phyloP scores from a whole-genome alignment of 2,113 vertebrate species.

The Drymodes brunneopygia region DNA sequence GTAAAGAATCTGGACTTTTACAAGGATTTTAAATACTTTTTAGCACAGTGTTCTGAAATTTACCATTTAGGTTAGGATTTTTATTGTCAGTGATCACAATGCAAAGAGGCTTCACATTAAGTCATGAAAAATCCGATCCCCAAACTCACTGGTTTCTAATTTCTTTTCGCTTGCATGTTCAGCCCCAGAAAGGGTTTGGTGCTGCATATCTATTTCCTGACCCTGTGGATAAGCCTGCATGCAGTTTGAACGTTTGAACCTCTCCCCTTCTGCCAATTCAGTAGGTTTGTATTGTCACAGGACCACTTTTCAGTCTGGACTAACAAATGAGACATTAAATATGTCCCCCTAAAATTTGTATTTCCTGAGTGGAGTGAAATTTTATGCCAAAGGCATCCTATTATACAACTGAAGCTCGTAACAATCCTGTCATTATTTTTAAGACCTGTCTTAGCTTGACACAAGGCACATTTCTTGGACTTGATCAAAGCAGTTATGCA shows the following conservation, averaged over 20 bases:
- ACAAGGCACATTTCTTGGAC: conserved; percentile 79
- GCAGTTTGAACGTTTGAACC: not conserved
- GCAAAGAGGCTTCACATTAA: not conserved
- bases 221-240: not conserved
- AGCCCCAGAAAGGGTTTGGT: not conserved
- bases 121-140: not conserved
- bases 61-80: not conserved
- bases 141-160: not conserved
- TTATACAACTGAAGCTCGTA: not conserved
- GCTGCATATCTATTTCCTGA: not conserved
- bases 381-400: not conserved
- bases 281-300: not conserved
- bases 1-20: not conserved
- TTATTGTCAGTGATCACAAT: not conserved
- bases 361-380: not conserved
- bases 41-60: not conserved
- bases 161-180: not conserved
- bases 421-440: not conserved
- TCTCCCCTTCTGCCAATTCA: not conserved
- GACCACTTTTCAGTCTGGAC: not conserved
- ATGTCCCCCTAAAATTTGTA: not conserved
- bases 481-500: conserved; percentile 70
- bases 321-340: not conserved
- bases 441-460: conserved; percentile 58
- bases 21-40: not conserved